These are phyloP conservation scores for Orbicella faveolata DNA, from an alignment of 64 coral and sea anemone genomes.

Conservation along the genomic window DNA sequence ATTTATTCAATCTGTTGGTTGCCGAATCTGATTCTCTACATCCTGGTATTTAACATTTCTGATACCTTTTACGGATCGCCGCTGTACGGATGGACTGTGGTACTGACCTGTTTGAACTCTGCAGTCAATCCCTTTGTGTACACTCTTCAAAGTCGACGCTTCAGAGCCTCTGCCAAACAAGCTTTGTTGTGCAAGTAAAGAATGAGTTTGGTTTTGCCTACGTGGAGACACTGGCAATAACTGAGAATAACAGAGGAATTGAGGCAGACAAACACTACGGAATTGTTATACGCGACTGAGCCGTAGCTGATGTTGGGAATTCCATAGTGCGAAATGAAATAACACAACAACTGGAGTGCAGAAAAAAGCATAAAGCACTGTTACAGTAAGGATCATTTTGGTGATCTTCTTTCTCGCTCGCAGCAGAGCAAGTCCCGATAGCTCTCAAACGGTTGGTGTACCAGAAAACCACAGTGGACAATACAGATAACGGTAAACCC, in stretches of 20 bases:
- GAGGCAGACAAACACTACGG: neutral
- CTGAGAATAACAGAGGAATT: neutral
- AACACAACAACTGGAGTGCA: neutral
- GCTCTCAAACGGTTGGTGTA: too few relatives aligned
- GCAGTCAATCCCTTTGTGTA: constrained; percentile 85
- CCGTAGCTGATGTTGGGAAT: neutral
- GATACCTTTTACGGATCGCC: constrained; percentile 52
- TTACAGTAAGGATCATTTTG: constrained; percentile 14
- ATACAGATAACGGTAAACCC: neutral
- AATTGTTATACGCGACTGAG: neutral
- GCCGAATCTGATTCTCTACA: constrained; percentile 61
- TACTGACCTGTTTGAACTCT: constrained; percentile 61
- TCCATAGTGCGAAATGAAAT: neutral
- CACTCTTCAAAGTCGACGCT: constrained; percentile 68
- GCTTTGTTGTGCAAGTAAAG: constrained; percentile 11
- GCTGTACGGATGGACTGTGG: constrained; percentile 55
- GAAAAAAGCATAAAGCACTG: neutral
- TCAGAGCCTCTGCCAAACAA: constrained; percentile 57
- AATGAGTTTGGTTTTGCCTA: neutral
- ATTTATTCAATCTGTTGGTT: constrained; percentile 66
- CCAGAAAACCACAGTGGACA: neutral
- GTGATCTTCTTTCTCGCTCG: neutral
- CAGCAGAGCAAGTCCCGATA: neutral
- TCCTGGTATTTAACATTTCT: constrained; percentile 52
- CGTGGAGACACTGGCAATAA: neutral